Evolutionary conservation across 2,797 vertebrate species (phyloP).

Genomic region (Florisuga fusca): DNA sequence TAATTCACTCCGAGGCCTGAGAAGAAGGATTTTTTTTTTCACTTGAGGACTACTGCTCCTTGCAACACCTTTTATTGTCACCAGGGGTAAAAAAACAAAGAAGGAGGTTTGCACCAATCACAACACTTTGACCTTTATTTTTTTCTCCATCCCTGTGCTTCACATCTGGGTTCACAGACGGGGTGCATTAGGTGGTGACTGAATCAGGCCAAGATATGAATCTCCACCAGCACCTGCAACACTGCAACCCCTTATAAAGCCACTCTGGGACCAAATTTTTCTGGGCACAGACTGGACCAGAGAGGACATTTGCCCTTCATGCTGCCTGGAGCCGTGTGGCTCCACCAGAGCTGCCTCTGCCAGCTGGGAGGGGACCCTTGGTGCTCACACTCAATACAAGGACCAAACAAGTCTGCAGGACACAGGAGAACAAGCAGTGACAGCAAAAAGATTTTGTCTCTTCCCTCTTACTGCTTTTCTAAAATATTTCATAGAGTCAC

Average conservation of each 20-base stretch:
- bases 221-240: neutral
- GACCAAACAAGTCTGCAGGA: neutral
- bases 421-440: neutral
- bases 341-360: fast-evolving
- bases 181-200: neutral
- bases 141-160: neutral
- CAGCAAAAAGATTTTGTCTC: neutral
- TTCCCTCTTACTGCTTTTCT: neutral
- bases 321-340: too few species aligned
- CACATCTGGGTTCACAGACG: too few species aligned
- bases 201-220: neutral
- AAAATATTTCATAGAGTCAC: too few species aligned
- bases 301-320: neutral
- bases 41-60: neutral
- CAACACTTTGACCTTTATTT: neutral
- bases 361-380: too few species aligned
- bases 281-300: neutral
- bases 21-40: neutral
- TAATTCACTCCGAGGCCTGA: neutral
- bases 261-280: neutral
- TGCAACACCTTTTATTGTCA: neutral
- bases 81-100: neutral
- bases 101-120: neutral
- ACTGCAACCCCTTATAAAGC: neutral
- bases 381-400: neutral